Evolutionary conservation across 2,113 vertebrate species (phyloP).

Genomic region (Peromyscus polionotus): DNA sequence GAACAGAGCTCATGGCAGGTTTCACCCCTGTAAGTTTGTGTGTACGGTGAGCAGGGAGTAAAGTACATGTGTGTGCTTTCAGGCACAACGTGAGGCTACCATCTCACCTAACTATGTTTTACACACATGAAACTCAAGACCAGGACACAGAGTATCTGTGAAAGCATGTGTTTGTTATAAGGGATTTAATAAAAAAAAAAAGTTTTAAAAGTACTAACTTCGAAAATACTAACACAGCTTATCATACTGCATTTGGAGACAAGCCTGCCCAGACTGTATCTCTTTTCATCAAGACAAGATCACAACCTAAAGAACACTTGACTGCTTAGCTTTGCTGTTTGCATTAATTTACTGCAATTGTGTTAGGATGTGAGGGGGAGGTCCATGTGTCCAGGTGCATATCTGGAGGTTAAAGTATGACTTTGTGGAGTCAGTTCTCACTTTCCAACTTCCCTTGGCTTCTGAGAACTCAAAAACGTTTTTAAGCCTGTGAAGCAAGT

Average conservation of each 20-base stretch:
- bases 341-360: too few relatives aligned
- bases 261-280: neutral
- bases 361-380: too few relatives aligned
- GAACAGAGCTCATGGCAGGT: neutral
- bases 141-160: neutral
- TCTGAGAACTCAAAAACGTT: neutral
- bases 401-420: neutral
- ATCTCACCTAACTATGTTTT: neutral
- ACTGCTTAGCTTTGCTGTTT: neutral
- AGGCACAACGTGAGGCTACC: neutral
- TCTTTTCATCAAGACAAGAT: neutral
- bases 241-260: neutral
- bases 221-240: neutral
- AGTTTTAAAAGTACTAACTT: neutral
- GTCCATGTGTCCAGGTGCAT: too few relatives aligned
- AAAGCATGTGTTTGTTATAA: neutral
- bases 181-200: neutral
- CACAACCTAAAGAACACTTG: neutral
- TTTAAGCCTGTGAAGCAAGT: too few relatives aligned
- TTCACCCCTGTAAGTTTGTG: neutral
- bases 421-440: neutral
- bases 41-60: neutral
- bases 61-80: rapidly evolving
- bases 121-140: neutral
- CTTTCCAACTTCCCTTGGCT: neutral